phyloP scores from a whole-genome alignment of 2,113 vertebrate species.

The Epinephelus fuscoguttatus region DNA sequence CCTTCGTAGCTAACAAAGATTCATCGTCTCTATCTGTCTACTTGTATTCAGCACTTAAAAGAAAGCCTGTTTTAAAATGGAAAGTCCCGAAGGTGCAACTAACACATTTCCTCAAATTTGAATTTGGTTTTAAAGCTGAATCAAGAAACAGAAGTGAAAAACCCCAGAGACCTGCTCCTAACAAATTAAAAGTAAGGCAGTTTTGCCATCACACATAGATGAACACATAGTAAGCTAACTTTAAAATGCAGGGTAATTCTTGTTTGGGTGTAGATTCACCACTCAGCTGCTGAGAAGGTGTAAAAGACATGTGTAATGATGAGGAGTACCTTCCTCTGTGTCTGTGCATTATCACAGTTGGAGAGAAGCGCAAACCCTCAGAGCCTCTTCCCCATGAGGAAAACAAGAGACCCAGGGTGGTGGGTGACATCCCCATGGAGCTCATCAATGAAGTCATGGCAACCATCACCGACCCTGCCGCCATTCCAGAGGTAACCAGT shows the following conservation, averaged over 20 bases:
- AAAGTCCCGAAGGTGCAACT: neutral
- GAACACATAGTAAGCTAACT: neutral
- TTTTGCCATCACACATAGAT: neutral
- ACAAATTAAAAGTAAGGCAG: neutral
- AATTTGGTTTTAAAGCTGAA: neutral
- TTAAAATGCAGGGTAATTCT: neutral
- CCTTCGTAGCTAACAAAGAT: neutral
- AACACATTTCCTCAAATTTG: conserved; percentile 7
- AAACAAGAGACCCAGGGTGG: conserved; percentile 90
- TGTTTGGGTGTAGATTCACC: neutral
- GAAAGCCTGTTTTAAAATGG: neutral
- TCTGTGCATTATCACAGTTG: conserved; percentile 71
- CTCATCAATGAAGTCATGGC: conserved; percentile 98
- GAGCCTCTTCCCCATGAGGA: conserved; percentile 91
- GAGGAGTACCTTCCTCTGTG: neutral
- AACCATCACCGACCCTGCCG: conserved; percentile 95
- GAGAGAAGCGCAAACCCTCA: conserved; percentile 93
- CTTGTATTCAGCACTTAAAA: neutral
- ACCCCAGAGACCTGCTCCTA: neutral
- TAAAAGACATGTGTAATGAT: neutral
- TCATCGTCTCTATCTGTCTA: neutral
- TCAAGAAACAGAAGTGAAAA: conserved; percentile 24
- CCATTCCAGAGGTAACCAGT: conserved; percentile 85
- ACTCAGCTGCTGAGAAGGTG: neutral
- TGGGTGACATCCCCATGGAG: conserved; percentile 97